These are phyloP conservation scores for Sphenodon punctatus DNA, from an alignment of 2,797 vertebrate species.

Conservation along the genomic window DNA sequence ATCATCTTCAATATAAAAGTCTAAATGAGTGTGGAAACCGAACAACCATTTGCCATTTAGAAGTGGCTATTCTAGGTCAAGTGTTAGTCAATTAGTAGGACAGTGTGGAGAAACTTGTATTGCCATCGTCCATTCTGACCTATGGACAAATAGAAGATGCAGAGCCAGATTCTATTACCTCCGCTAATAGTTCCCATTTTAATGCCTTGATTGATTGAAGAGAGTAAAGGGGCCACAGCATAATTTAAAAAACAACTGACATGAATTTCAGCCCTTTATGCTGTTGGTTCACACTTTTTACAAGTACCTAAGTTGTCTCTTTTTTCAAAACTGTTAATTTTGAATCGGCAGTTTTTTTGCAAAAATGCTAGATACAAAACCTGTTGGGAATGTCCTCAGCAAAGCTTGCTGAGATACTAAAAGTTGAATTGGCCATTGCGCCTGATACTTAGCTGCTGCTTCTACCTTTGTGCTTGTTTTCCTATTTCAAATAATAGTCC, in stretches of 20 bases:
- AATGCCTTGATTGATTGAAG: too few species aligned
- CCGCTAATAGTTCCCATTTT: too few species aligned
- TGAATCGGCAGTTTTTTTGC: background rate
- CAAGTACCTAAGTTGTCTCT: too few species aligned
- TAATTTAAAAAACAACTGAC: too few species aligned
- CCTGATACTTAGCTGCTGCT: background rate
- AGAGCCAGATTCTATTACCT: background rate
- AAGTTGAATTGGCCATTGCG: background rate
- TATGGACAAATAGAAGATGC: background rate
- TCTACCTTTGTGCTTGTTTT: background rate
- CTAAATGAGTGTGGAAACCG: background rate
- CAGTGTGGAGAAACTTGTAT: background rate
- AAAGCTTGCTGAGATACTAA: background rate
- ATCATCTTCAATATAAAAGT: background rate
- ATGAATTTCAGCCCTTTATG: too few species aligned
- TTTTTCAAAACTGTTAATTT: background rate
- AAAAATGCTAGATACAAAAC: background rate
- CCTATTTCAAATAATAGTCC: background rate
- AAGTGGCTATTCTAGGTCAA: accelerated
- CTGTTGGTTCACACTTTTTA: background rate
- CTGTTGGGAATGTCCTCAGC: background rate
- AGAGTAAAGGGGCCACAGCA: background rate
- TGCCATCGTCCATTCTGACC: background rate
- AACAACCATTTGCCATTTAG: background rate
- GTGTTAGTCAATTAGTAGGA: background rate